phyloP scores from a whole-genome alignment of 2,888 invertebrate species.

The Pinctada fucata region DNA sequence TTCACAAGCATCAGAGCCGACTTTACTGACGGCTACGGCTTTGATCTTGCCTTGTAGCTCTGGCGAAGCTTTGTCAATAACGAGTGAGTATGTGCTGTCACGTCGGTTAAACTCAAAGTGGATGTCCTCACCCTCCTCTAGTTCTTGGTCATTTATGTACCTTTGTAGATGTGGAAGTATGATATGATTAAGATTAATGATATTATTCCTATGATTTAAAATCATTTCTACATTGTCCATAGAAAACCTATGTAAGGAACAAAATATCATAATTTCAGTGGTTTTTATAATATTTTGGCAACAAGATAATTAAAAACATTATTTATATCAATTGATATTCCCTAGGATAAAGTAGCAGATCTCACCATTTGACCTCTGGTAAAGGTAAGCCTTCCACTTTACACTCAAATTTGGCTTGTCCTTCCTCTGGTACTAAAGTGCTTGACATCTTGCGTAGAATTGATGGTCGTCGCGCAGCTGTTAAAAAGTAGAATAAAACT shows the following conservation, averaged over 20 bases:
- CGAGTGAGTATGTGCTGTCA: constrained; percentile 81
- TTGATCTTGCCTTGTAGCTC: constrained; percentile 86
- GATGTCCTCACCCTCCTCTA: constrained; percentile 68
- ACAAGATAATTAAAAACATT: too few relatives aligned
- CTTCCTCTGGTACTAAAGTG: constrained; percentile 71
- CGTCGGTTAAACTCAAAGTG: constrained; percentile 66
- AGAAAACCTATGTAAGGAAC: too few relatives aligned
- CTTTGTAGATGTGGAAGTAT: constrained; percentile 40
- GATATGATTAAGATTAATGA: background rate
- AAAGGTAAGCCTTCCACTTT: constrained; percentile 93
- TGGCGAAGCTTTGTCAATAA: constrained; percentile 85
- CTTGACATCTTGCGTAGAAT: constrained; percentile 70
- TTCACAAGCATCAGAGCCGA: constrained; percentile 83
- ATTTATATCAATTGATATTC: too few relatives aligned
- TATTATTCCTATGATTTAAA: too few relatives aligned
- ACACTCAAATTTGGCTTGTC: constrained; percentile 82
- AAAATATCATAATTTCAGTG: too few relatives aligned
- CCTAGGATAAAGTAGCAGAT: too few relatives aligned
- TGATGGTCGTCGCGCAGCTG: constrained; percentile 75
- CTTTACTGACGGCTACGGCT: constrained; percentile 84
- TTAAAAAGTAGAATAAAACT: constrained; percentile 25
- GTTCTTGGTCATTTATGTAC: constrained; percentile 71
- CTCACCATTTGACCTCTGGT: constrained; percentile 89
- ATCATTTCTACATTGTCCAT: too few relatives aligned
- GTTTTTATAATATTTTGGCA: too few relatives aligned